Base-by-base conservation (phyloP, 1,140 invertebrate genomes). In the Sminthurinus signatus region DNA sequence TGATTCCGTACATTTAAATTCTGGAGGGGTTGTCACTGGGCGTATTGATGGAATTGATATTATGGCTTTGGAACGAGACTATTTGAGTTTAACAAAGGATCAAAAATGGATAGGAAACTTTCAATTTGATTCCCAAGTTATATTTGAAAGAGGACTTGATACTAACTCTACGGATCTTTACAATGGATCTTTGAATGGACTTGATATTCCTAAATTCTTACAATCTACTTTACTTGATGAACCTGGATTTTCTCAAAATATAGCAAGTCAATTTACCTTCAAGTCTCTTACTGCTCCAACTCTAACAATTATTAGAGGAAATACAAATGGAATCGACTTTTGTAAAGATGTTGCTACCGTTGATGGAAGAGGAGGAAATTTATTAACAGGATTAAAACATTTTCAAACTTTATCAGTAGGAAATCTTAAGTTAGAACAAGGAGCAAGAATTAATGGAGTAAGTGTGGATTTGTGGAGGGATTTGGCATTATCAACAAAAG, bases 101-200 rank as follows among this genome's bases (percentile, higher is more conserved):
- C 60, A 67, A 19, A 19, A n/a, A 23, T 62, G 60, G 60, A 42
- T 10, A 8, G 65, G 46, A 21, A 19, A 62, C 1, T 44, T 60
- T 15, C n/a, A 17, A 2, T 50, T 60, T 10, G 19, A 60, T 15
- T 50, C 29, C n/a, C 19, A 48, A 15, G n/a, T 60, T 5, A 1
- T n/a, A 1, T 59, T 59, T 0, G 19, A 8, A 0, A 62, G 39
- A 31, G 29, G 43, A 15, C 27, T 54, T 1, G 2, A 15, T 0
- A 23, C 28, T 4, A 19, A 36, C 19, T 5, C 28, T 21, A 23
- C 43, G 2, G 12, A 1, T 17, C 28, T 60, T 23, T 25, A 10
- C 10, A 60, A 60, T 32, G 60, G 60, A 27, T 2, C 5, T 10
- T 19, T 62, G 5, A 62, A 62, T 43, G 32, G 31, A 2, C 32